Evolutionary conservation across 2,888 invertebrate genomes (phyloP).

Genomic region (Pollenia angustigena): DNA sequence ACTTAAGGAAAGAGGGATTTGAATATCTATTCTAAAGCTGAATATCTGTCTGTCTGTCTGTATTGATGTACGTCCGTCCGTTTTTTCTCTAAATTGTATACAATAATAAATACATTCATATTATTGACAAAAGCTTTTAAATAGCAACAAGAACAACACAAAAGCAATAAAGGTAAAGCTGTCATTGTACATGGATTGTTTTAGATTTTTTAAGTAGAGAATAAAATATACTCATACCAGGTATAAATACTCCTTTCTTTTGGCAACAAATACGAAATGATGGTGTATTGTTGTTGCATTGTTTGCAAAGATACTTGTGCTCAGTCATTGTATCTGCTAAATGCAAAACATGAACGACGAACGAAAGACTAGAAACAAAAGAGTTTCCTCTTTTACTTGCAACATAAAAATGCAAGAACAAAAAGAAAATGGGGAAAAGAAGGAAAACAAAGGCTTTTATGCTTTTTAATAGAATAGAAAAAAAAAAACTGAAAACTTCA

Average conservation of each 20-base stretch:
- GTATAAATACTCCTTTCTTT: constrained; percentile 12
- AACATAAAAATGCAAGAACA: constrained; percentile 31
- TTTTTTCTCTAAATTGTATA: constrained; percentile 5
- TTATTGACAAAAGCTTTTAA: constrained; percentile 64
- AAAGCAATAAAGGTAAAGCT: constrained; percentile 48
- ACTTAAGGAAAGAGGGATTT: constrained; percentile 52
- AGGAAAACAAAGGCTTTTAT: constrained; percentile 46
- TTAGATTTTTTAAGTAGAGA: constrained; percentile 28
- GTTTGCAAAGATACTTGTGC: constrained; percentile 38
- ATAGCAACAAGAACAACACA: constrained; percentile 26
- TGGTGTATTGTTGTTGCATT: constrained; percentile 49
- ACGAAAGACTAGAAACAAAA: constrained; percentile 65
- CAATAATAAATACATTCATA: constrained; percentile 34
- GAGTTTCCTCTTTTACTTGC: constrained; percentile 57
- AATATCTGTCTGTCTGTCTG: neutral
- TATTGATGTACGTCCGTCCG: constrained; percentile 1
- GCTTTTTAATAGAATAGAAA: neutral
- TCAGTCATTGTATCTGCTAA: constrained; percentile 61
- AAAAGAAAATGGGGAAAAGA: constrained; percentile 21
- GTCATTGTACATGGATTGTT: constrained; percentile 41
- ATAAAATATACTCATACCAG: constrained; percentile 19
- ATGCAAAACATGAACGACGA: constrained; percentile 60
- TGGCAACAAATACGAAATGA: constrained; percentile 18
- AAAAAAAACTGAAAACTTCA: constrained; percentile 13
- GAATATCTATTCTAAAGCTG: constrained; percentile 3